Conservation (phyloP, 2,797 vertebrate species). For the Acomys russatus region DNA sequence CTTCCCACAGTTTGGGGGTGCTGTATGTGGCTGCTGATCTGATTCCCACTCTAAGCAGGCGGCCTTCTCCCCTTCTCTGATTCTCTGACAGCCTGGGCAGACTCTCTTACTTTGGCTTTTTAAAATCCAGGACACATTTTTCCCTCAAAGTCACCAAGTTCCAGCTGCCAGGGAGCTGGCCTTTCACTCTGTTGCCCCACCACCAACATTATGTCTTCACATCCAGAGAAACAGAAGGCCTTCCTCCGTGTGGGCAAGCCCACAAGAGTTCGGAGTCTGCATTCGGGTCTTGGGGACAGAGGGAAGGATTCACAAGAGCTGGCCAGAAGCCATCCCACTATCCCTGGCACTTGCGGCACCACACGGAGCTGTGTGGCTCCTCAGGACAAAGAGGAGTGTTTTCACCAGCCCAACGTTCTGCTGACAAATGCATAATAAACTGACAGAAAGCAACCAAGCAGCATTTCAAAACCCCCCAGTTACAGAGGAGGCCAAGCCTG, state of each 20-base stretch:
- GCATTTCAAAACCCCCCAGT: slow-evolving; percentile 89
- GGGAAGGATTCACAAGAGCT: slow-evolving; percentile 93
- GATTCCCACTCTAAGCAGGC: slow-evolving; percentile 70
- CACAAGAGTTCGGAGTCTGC: slow-evolving; percentile 81
- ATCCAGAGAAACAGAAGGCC: slow-evolving; percentile 86
- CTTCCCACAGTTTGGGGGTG: slow-evolving; percentile 75
- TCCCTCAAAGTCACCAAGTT: slow-evolving; percentile 72
- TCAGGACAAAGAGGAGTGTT: slow-evolving; percentile 88
- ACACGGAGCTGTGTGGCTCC: slow-evolving; percentile 85
- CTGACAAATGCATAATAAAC: slow-evolving; percentile 94
- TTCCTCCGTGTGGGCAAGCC: slow-evolving; percentile 79
- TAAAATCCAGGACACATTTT: slow-evolving; percentile 73
- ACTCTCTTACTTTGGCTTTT: slow-evolving; percentile 75
- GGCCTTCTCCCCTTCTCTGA: slow-evolving; percentile 59
- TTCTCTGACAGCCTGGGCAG: slow-evolving; percentile 68
- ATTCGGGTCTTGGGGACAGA: slow-evolving; percentile 83
- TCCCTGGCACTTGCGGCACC: slow-evolving; percentile 86
- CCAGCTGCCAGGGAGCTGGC: slow-evolving; percentile 84
- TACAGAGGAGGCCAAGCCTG: slow-evolving; percentile 87
- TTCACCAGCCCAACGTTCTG: slow-evolving; percentile 89
- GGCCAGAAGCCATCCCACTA: slow-evolving; percentile 93
- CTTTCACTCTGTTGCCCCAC: slow-evolving; percentile 48
- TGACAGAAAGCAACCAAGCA: slow-evolving; percentile 90
- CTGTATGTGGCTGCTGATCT: background rate
- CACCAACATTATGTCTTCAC: slow-evolving; percentile 71